phyloP scores from a whole-genome alignment of 2,797 vertebrate species.

The Eulemur albifrons region DNA sequence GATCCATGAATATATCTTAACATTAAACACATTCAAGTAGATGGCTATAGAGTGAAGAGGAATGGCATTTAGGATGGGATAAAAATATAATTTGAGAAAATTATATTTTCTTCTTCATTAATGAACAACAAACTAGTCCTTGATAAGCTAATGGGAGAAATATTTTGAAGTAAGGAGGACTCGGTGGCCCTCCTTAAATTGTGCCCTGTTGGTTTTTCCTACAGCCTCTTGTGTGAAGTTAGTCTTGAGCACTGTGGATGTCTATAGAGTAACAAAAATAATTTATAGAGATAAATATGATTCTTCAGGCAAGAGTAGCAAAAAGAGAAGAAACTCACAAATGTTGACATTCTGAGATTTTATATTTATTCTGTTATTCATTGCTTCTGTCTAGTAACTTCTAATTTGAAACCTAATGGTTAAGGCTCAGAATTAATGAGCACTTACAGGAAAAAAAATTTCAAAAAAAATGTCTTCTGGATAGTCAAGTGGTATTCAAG shows the following conservation, averaged over 20 bases:
- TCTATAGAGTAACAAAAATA: background rate
- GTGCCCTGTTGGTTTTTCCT: background rate
- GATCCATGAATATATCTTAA: background rate
- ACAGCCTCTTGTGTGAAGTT: accelerated
- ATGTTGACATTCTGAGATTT: background rate
- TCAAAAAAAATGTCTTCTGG: background rate
- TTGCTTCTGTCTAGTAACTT: background rate
- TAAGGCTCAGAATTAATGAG: slow-evolving; percentile 8
- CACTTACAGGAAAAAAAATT: background rate
- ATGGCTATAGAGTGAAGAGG: background rate
- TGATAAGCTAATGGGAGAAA: background rate
- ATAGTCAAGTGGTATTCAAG: background rate
- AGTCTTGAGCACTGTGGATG: background rate
- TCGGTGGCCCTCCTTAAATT: background rate
- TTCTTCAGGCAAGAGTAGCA: background rate
- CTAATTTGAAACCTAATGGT: background rate
- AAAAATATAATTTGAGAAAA: background rate
- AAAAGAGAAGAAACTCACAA: background rate
- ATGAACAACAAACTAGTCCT: background rate
- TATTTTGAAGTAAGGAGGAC: background rate
- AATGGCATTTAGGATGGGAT: background rate
- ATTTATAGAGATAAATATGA: background rate
- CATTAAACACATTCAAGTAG: background rate
- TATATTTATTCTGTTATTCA: background rate
- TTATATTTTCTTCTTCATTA: background rate